phyloP scores from a whole-genome alignment of 2,888 invertebrate genomes.

The Melanophora roralis region DNA sequence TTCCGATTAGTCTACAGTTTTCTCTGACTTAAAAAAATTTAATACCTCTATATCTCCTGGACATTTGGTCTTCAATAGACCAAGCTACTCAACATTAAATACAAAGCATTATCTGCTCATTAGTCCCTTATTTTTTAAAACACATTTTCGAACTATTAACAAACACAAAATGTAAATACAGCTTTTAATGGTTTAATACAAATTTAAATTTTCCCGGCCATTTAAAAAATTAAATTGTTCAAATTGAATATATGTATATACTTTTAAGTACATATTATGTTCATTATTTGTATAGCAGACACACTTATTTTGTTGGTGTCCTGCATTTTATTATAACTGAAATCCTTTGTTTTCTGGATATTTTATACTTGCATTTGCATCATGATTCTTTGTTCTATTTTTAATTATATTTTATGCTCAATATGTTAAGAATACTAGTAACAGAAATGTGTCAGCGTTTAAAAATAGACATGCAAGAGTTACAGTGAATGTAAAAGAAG shows the following conservation, averaged over 20 bases:
- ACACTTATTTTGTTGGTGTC: neutral
- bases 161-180: neutral
- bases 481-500: neutral
- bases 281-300: neutral
- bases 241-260: neutral
- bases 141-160: too few species aligned
- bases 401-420: conserved; percentile 59
- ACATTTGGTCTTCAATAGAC: too few species aligned
- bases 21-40: too few species aligned
- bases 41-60: too few species aligned
- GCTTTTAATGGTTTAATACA: conserved; percentile 15
- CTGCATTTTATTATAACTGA: conserved; percentile 26
- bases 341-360: neutral
- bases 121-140: too few species aligned
- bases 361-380: neutral
- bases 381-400: conserved; percentile 33
- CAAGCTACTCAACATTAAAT: too few species aligned
- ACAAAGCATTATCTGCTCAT: too few species aligned
- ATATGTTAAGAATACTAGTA: conserved; percentile 38
- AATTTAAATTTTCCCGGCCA: neutral
- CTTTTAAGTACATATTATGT: neutral
- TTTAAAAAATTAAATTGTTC: neutral
- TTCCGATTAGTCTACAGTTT: too few species aligned
- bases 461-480: conserved; percentile 14
- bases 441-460: conserved; percentile 45